Percentiles rank a stretch among this genome's conserved stretches.
phyloP scores from a whole-genome alignment of 2,797 vertebrate species.

The Coluber constrictor region DNA sequence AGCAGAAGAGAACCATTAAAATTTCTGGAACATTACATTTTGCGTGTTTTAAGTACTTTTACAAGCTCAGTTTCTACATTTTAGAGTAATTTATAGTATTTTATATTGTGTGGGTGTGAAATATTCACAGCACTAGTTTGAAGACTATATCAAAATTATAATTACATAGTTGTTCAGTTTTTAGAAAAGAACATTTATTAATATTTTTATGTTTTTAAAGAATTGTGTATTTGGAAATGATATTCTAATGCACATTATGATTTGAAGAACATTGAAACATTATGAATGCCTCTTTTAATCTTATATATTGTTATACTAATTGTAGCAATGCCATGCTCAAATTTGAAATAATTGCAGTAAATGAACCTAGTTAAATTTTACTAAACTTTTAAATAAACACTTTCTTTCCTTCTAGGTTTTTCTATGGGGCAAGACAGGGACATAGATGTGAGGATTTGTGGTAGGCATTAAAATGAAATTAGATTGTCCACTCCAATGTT shows the following conservation, averaged over 20 bases:
- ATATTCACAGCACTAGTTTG: constrained; percentile 29
- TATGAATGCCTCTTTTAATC: neutral
- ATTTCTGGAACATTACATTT: constrained; percentile 33
- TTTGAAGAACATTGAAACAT: neutral
- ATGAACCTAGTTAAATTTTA: neutral
- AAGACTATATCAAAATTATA: constrained; percentile 46
- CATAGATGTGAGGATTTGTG: neutral
- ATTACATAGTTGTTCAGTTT: constrained; percentile 39
- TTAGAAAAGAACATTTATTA: constrained; percentile 18
- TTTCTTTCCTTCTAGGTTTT: neutral
- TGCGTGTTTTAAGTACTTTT: constrained; percentile 33
- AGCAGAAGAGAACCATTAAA: constrained; percentile 14
- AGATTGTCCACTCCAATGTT: neutral
- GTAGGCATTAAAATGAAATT: neutral
- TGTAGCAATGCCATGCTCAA: neutral
- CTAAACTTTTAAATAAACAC: neutral
- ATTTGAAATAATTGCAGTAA: neutral
- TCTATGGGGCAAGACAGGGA: neutral
- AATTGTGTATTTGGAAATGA: constrained; percentile 11
- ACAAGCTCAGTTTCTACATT: constrained; percentile 26
- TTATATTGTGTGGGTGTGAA: constrained; percentile 31
- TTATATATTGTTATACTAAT: neutral
- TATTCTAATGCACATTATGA: neutral
- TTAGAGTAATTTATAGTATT: constrained; percentile 43
- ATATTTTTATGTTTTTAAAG: constrained; percentile 38